Conservation (phyloP, 2,113 vertebrate species). For the Acanthochromis polyacanthus region DNA sequence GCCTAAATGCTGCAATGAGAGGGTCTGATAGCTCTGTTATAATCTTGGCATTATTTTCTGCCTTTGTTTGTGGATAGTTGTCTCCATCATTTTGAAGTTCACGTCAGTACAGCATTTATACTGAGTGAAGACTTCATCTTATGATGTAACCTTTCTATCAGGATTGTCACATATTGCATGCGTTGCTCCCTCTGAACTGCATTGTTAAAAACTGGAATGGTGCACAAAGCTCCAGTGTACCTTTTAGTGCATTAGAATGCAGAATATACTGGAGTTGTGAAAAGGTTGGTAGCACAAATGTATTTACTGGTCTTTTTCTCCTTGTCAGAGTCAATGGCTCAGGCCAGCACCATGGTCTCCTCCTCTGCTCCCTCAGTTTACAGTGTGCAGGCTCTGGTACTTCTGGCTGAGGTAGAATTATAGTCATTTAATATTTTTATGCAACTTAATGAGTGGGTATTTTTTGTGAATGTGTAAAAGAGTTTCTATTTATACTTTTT, state of each 20-base stretch:
- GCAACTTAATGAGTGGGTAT: not conserved
- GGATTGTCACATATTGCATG: too few species aligned
- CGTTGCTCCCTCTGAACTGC: too few species aligned
- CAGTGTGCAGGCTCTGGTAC: slow-evolving; percentile 95
- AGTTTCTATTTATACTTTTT: not conserved
- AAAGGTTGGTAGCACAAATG: not conserved
- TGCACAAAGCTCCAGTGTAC: too few species aligned
- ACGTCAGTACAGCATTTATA: not conserved
- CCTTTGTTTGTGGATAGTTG: not conserved
- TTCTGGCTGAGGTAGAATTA: slow-evolving; percentile 92
- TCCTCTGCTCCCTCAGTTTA: slow-evolving; percentile 94
- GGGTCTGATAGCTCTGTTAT: too few species aligned
- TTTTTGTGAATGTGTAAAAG: not conserved
- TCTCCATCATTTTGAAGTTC: not conserved
- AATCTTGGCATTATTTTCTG: too few species aligned
- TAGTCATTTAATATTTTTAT: not conserved
- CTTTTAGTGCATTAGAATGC: too few species aligned
- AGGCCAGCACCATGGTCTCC: slow-evolving; percentile 91
- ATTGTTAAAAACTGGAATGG: too few species aligned
- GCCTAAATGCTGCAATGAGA: too few species aligned
- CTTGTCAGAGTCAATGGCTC: slow-evolving; percentile 83
- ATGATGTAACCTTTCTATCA: too few species aligned
- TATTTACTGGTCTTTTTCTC: slow-evolving; percentile 1
- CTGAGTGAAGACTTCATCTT: not conserved
- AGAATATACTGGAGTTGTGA: not conserved